Base-by-base conservation (phyloP, 2,888 invertebrate genomes). In the Drosophila prostipennis region DNA sequence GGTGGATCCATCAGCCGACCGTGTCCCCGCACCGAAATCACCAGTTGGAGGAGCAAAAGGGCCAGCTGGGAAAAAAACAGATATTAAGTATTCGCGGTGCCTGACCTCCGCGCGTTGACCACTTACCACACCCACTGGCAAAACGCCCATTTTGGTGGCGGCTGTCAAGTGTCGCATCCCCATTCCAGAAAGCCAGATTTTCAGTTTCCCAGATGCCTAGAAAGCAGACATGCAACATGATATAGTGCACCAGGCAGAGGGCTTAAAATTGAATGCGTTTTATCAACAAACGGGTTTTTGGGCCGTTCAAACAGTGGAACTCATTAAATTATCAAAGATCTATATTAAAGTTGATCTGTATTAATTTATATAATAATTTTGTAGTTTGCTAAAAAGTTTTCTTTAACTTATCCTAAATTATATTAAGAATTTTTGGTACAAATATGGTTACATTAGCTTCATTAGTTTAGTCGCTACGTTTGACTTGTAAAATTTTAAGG, bases 1-100 rank as follows among this genome's bases (percentile, higher is more conserved):
- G 98, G 98, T 0, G 98, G 98, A 91, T 98, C 97, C 96, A 98
- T 96, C 71, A 98, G 93, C 42, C 98, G 93, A 4, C 98, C 98
- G 92, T 97, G 97, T 8, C 96, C 96, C 75, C 93, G 92, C 0
- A 95, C 95, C 37, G 10, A 13, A 5, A 19, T 14, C 14, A 32
- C 14, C 6, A 52, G 0, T 16, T 58, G n/a, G 2, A 14, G 16
- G 14, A 11, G 3, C 3, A 36, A 3, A 10, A 51, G 6, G 23
- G n/a, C 34, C 48, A 48, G 34, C 48, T 48, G 16, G 5, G 7
- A 11, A 10, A 42, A 16, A 19, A 19, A 19, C 19, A 19, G 19
- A 10, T 10, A 23, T 43, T 43, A 43, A 36, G 34, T 23, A 16
- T 19, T 10, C 16, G 11, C 5, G 13, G 45, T 34, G 11, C 2